Evolutionary conservation across 2,113 vertebrate species (phyloP).

Genomic region (Laticauda laticaudata): DNA sequence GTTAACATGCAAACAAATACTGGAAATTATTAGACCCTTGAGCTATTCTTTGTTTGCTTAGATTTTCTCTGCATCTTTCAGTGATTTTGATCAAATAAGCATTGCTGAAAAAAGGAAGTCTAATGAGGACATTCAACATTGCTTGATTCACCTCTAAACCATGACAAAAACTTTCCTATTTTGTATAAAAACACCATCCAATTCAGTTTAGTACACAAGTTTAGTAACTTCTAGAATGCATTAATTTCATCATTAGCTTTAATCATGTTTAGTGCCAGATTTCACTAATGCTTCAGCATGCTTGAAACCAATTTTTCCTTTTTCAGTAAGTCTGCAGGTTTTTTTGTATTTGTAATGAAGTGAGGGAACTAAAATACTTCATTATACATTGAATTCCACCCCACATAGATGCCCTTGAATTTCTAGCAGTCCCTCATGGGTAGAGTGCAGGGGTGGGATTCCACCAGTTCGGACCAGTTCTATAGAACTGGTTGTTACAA

Average conservation of each 20-base stretch:
- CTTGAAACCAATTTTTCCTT: not conserved
- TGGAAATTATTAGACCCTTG: not conserved
- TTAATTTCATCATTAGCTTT: conserved; percentile 18
- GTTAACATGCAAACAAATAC: not conserved
- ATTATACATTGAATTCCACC: not conserved
- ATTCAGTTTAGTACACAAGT: not conserved
- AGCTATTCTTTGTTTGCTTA: not conserved
- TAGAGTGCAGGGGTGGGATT: no score
- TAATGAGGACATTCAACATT: not conserved
- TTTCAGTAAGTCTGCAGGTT: not conserved
- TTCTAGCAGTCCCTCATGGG: not conserved
- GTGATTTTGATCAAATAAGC: not conserved
- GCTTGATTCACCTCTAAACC: not conserved
- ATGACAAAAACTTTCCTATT: not conserved
- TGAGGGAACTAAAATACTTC: not conserved
- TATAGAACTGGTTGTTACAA: no score
- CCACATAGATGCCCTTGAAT: not conserved
- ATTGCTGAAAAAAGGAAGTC: not conserved
- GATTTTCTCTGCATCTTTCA: not conserved
- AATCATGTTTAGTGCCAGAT: conserved; percentile 1
- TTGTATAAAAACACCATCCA: not conserved
- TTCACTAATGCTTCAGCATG: not conserved
- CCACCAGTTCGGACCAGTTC: no score
- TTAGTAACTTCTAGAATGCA: conserved; percentile 1
- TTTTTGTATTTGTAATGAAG: not conserved